These are phyloP conservation scores for Equus quagga DNA, from an alignment of 2,113 vertebrate species.

Conservation along the genomic window DNA sequence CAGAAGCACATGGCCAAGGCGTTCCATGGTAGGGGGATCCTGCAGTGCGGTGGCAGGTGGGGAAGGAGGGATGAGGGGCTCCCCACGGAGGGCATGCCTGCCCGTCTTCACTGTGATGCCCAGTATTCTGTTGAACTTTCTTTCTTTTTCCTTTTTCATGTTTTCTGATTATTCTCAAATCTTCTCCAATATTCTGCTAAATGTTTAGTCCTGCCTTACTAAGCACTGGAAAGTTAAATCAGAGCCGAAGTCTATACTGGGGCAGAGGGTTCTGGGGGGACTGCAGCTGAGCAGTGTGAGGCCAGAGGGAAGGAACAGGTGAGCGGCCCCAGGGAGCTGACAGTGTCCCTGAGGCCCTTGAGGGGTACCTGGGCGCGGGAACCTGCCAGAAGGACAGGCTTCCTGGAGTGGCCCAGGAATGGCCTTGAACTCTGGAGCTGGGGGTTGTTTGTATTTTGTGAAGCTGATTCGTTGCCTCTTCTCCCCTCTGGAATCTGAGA, in stretches of 20 bases:
- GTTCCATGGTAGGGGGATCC: not conserved
- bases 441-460: not conserved
- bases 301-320: not conserved
- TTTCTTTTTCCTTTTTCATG: not conserved
- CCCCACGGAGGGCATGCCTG: not conserved
- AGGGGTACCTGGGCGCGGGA: not conserved
- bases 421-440: not conserved
- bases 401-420: not conserved
- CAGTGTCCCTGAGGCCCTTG: not conserved
- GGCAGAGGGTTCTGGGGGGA: not conserved
- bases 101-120: not conserved
- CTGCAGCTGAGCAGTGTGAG: not conserved
- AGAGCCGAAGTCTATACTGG: not conserved
- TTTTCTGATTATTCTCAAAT: constrained; percentile 2
- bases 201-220: not conserved
- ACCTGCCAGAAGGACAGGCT: not conserved
- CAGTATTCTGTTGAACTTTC: not conserved
- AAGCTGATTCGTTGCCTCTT: not conserved
- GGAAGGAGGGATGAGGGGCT: rapidly evolving
- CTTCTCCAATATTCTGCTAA: not conserved
- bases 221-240: not conserved
- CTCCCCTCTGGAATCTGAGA: not conserved
- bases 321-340: not conserved
- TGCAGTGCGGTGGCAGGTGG: not conserved
- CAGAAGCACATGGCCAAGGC: not conserved